These are phyloP conservation scores for Steatocranus sp. DNA, from an alignment of 2,797 vertebrate species.

Conservation along the genomic window DNA sequence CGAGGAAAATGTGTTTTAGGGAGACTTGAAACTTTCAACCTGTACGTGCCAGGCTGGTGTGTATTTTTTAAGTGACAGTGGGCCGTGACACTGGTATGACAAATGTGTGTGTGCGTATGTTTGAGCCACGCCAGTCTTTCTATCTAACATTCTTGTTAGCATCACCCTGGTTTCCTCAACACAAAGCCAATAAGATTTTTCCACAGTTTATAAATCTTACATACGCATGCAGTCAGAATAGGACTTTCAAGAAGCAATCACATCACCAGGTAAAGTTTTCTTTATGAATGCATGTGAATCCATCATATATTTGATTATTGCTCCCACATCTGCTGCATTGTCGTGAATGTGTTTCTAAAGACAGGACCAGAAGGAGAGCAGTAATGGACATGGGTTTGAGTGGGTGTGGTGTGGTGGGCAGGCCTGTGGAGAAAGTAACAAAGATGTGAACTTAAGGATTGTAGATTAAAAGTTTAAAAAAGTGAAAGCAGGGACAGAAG, in stretches of 20 bases:
- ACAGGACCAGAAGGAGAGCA: background rate
- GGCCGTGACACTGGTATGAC: background rate
- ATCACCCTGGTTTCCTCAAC: background rate
- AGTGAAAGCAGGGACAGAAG: background rate
- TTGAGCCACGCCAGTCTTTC: background rate
- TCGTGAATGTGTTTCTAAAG: background rate
- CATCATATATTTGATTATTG: background rate
- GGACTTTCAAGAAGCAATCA: background rate
- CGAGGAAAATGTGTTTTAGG: background rate
- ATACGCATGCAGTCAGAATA: accelerated
- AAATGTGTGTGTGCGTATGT: accelerated
- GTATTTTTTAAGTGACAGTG: background rate
- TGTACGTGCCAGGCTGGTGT: accelerated
- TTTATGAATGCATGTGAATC: background rate
- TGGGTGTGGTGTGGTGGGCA: background rate
- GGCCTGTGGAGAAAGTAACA: background rate
- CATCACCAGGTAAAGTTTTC: background rate
- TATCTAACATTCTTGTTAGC: background rate
- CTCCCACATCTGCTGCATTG: background rate
- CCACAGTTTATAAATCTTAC: background rate
- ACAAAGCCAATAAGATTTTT: background rate
- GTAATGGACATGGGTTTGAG: background rate
- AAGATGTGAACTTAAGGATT: background rate
- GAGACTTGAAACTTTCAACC: background rate
- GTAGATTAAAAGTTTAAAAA: background rate